These are phyloP conservation scores for Herpetotheres cachinnans DNA, from an alignment of 2,113 vertebrate genomes.

Conservation along the genomic window DNA sequence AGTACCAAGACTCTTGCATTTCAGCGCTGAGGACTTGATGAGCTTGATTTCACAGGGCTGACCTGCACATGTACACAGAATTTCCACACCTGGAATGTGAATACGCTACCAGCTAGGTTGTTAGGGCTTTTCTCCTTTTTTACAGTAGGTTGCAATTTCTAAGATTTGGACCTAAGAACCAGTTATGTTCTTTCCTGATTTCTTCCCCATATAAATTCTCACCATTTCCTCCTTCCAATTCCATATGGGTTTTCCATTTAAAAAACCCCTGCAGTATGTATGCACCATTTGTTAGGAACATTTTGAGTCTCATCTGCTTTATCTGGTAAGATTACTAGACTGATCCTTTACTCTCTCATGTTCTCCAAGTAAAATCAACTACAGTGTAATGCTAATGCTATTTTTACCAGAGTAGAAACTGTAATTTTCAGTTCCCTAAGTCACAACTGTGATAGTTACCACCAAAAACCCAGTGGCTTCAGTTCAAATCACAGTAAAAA, in stretches of 20 bases:
- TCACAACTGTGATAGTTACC: not conserved
- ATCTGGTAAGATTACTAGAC: not conserved
- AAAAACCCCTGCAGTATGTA: not conserved
- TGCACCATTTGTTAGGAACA: not conserved
- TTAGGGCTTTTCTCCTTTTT: not conserved
- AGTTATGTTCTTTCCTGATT: slow-evolving; percentile 22
- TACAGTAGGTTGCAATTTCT: not conserved
- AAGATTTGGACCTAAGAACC: slow-evolving; percentile 42
- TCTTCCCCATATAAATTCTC: slow-evolving; percentile 13
- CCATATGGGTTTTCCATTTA: not conserved
- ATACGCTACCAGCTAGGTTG: not conserved
- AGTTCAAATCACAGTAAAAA: not conserved
- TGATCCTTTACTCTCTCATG: not conserved
- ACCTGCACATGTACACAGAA: not conserved
- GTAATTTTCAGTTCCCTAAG: slow-evolving; percentile 1
- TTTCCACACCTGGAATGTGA: slow-evolving; percentile 5
- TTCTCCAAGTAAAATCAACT: not conserved
- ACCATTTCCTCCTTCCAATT: not conserved
- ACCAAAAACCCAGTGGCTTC: not conserved
- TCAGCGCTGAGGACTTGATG: not conserved
- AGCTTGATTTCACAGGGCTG: not conserved
- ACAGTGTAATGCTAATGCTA: not conserved
- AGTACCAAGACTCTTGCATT: not conserved
- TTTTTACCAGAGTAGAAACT: not conserved
- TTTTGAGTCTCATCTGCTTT: not conserved